Evolutionary conservation across 1,140 invertebrate genomes (phyloP), one percentile per base, ranked within the genome.

Genomic region (Bombus confusus): DNA sequence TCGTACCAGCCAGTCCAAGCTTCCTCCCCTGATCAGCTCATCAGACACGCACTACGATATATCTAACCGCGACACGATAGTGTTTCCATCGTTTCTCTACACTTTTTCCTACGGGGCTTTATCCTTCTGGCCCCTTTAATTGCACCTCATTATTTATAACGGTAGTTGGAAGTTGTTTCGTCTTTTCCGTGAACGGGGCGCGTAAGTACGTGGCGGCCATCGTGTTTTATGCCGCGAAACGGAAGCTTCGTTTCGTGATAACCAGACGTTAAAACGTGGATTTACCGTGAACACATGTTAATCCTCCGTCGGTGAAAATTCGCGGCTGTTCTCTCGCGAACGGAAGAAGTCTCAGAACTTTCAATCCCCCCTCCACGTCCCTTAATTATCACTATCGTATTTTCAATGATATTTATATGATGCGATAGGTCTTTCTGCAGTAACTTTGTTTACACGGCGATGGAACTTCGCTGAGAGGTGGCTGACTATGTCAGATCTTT

Each of bases 1-100:
- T 90, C 88, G 91, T 93, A 90, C 89, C 89, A 90, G 86, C 82
- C 88, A 74, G 83, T 90, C 79, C 89, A 82, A 80, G 68, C 68
- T 72, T 72, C 79, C 88, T 81, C 62, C 69, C 41, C 31, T 47
- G 77, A 86, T 83, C 85, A 77, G 77, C 87, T 86, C 88, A 77
- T 84, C 88, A 85, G 80, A 88, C 88, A 90, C 88, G 88, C 88
- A 90, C 86, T 77, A 82, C 85, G 88, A 82, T 90, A 80, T 80
- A 90, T 90, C 79, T 66, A 74, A 57, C 77, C 77, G 74, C 82
- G 89, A 91, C 90, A 91, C 87, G 89, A 91, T 85, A 91, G 80
- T 87, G 72, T 82, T 90, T 84, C 89, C 83, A 71, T 83, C 76
- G 77, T 88, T 87, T 76, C 78, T 57, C 76, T 90, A 62, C 80